phyloP scores from a whole-genome alignment of 2,113 vertebrate species.

The Rhizomys pruinosus region DNA sequence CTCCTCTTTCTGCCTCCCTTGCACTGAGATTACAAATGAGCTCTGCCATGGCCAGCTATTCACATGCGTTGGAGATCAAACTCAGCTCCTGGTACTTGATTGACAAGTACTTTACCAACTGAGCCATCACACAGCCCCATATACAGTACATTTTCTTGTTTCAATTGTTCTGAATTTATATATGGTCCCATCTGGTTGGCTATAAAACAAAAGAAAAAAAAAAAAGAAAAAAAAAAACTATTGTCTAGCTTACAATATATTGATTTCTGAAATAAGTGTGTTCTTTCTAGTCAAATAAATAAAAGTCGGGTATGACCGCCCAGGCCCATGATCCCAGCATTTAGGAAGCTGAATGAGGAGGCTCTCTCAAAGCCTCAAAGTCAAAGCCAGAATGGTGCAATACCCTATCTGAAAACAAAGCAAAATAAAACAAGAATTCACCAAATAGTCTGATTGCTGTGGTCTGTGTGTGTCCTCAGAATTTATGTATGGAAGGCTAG shows the following conservation, averaged over 20 bases:
- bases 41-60: background rate
- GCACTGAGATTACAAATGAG: background rate
- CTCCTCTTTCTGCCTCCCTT: background rate
- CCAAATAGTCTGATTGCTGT: no score
- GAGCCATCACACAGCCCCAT: background rate
- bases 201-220: no score
- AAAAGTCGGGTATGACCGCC: background rate
- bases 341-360: background rate
- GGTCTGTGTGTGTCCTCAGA: no score
- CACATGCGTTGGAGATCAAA: background rate
- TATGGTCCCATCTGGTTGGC: background rate
- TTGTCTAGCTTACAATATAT: background rate
- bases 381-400: background rate
- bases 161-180: background rate
- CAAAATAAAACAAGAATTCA: background rate
- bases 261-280: background rate
- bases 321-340: background rate
- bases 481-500: no score
- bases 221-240: background rate
- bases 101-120: background rate
- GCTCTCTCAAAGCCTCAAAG: no score
- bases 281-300: conserved; percentile 21
- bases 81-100: background rate
- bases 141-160: conserved; percentile 8
- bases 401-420: background rate